Base-by-base conservation (phyloP, 2,113 vertebrate species). In the Prunella fulvescens region DNA sequence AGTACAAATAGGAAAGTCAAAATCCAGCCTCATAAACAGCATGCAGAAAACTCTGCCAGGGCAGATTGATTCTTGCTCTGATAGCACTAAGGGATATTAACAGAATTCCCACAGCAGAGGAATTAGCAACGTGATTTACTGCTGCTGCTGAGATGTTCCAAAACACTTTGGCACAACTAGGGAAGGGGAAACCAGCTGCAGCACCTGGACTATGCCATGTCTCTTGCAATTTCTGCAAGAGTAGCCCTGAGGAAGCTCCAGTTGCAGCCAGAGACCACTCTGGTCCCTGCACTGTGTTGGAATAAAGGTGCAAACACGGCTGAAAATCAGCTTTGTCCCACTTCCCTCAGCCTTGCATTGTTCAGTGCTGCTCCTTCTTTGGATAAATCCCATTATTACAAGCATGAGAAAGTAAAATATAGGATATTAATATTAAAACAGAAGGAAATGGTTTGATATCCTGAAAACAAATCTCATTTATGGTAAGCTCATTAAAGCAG, bases 401-500 rank as follows among this genome's bases (percentile, higher is more conserved):
- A 78, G 71, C 80, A 65, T 39, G 24, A 77, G 80, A 83, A 87
- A 86, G 29, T 65, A 88, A 86, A 90, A 78, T 10, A 62, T 54
- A 14, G 83, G 20, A 61, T 81, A 86, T n/a, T 62, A 58, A 79
- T 77, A 91, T 62, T 92, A 87, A 87, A 92, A 66, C 56, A 80
- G 64, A 90, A 91, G 66, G 65, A 84, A 92, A 86, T 25, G 19
- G 53, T 77, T 88, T 90, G 83, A 81, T 94, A 80, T 81, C 78
- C 90, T 5, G 0, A 80, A 95, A 96, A 25, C 92, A 97, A 97
- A 96, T 87, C 88, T 92, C 84, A 92, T 94, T 96, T 94, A 50
- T 23, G 29, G 86, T 95, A 95, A 97, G 93, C 95, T 97, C 40
- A 87, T 97, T 92, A 94, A 94, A 94, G 76, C 37, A 66, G 50